Conservation (phyloP, 2,888 invertebrate species). For the Brachyopa scutellaris region DNA sequence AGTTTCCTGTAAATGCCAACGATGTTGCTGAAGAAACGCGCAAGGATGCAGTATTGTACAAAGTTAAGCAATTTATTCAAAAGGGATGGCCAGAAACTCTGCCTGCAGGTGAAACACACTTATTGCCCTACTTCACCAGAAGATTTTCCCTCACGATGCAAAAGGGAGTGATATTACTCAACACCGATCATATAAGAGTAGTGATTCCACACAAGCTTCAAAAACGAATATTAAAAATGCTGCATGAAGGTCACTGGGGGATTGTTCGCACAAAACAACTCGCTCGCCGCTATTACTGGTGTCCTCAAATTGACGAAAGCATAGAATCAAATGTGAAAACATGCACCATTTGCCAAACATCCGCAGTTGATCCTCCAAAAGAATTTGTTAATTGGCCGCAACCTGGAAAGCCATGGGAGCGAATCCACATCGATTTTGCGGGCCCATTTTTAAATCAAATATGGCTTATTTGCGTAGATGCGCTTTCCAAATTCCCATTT, state of each 20-base stretch:
- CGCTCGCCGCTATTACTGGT: slow-evolving; percentile 43
- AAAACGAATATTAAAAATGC: too few species aligned
- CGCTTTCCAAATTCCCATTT: slow-evolving; percentile 50
- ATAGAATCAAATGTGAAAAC: slow-evolving; percentile 20
- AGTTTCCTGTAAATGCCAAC: slow-evolving; percentile 22
- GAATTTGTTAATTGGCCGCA: slow-evolving; percentile 1
- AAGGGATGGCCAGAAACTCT: slow-evolving; percentile 11
- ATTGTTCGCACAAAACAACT: slow-evolving; percentile 31
- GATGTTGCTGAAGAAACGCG: slow-evolving; percentile 21
- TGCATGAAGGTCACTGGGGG: slow-evolving; percentile 1
- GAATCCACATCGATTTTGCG: slow-evolving; percentile 49
- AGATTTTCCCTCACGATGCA: not conserved
- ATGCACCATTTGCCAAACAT: slow-evolving; percentile 8
- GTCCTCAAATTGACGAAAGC: slow-evolving; percentile 15
- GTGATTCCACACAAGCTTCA: not conserved
- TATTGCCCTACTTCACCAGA: slow-evolving; percentile 9
- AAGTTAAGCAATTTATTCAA: not conserved
- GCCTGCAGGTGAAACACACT: not conserved
- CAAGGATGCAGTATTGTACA: not conserved
- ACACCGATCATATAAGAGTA: not conserved
- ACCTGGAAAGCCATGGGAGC: slow-evolving; percentile 4
- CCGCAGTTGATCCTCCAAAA: not conserved
- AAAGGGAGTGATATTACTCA: not conserved
- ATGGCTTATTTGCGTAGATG: slow-evolving; percentile 56
- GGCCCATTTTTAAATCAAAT: slow-evolving; percentile 54